Base-by-base conservation (phyloP, 1,140 invertebrate genomes). In the Nymphalis io region DNA sequence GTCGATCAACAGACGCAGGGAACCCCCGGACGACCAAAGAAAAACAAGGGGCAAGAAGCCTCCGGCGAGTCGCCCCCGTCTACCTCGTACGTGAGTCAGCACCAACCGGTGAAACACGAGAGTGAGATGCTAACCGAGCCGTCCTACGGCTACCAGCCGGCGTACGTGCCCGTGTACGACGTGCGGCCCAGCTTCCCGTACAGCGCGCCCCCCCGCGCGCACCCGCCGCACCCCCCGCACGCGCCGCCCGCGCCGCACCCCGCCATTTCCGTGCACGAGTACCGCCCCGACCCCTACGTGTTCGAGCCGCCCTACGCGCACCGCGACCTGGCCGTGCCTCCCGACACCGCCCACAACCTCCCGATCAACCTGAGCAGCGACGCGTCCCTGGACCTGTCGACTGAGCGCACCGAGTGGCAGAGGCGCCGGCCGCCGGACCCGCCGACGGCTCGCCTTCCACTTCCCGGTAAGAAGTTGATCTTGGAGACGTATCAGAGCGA, bases 401-500 rank as follows among this genome's bases (percentile, higher is more conserved):
- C 84, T 3, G 87, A 89, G 68, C 83, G 86, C 27, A 71, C 71
- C 11, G 86, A 88, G 20, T 85, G 85, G 82, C 85, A 80, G 65
- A 78, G 88, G 0, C 80, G 87, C 21, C 77, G 85, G 0, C 88
- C 85, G 10, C 85, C 87, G n/a, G 85, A 88, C 57, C 84, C 86
- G 11, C 79, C 83, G 15, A 79, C 73, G 55, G 46, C 60, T n/a
- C 86, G 88, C 21, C 80, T 88, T 0, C 82, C 88, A 0, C 81
- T 92, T 1, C 91, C 91, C 61, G 91, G 91, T n/a, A 92, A 92
- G 73, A 92, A 92, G 60, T 82, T 92, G 60, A 90, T 92, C 60
- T 76, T 92, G 6, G 91, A 92, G 72, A 85, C 91, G 1, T 92
- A 92, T 74, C 89, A 92, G 60, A 92, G 85, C 73, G 91, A 91